Conservation (phyloP, 2,797 vertebrate genomes). For the Sebastes minor region DNA sequence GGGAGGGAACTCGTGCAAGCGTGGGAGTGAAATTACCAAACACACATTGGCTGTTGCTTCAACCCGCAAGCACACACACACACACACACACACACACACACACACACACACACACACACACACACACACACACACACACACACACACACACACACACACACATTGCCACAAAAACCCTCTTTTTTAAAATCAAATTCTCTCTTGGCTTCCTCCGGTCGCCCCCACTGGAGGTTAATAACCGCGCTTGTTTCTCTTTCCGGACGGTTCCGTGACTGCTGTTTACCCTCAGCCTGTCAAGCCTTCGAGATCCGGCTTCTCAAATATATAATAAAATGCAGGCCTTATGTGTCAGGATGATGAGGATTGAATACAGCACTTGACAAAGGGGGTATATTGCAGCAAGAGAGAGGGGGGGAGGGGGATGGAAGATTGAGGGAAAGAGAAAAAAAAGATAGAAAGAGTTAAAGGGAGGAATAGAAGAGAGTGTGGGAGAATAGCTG, state of each 20-base stretch:
- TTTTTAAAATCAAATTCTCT: slow-evolving; percentile 17
- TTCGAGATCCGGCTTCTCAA: slow-evolving; percentile 39
- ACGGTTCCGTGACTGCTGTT: slow-evolving; percentile 56
- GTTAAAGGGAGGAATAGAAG: slow-evolving; percentile 31
- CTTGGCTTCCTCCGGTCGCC: slow-evolving; percentile 10
- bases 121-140: not conserved
- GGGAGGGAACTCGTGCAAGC: not conserved
- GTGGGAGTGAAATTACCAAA: not conserved
- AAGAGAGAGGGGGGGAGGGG: not conserved
- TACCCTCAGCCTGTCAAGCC: slow-evolving; percentile 54
- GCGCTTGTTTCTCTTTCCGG: slow-evolving; percentile 47
- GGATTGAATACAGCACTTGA: slow-evolving; percentile 51
- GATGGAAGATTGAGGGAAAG: not conserved
- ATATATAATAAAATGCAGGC: slow-evolving; percentile 55
- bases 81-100: not conserved
- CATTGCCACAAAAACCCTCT: not conserved
- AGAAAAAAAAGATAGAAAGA: slow-evolving; percentile 19
- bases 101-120: not conserved
- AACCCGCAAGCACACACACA: not conserved
- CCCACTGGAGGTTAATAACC: slow-evolving; percentile 54
- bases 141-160: not conserved
- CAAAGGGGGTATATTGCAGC: slow-evolving; percentile 37
- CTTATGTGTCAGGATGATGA: slow-evolving; percentile 51
- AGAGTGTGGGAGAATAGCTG: slow-evolving; percentile 50
- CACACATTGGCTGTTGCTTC: not conserved